phyloP scores from a whole-genome alignment of 2,113 vertebrate genomes.

The Abramis brama region DNA sequence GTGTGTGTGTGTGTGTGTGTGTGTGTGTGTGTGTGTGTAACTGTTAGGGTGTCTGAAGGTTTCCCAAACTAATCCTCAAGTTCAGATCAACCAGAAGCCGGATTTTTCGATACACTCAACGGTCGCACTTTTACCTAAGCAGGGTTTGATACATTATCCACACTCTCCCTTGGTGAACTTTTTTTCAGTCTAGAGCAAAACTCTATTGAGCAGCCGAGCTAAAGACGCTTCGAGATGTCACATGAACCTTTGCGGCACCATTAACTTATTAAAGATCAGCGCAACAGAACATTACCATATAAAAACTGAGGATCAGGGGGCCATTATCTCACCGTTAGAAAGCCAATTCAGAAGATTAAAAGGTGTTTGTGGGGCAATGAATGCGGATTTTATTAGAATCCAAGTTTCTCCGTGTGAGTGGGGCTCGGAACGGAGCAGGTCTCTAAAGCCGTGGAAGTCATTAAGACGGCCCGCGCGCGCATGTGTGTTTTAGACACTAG shows the following conservation, averaged over 20 bases:
- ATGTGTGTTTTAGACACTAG: conserved; percentile 44
- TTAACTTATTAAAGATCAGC: conserved; percentile 47
- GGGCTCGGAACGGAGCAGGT: conserved; percentile 31
- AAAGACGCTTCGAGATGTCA: conserved; percentile 34
- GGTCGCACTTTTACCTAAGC: background rate
- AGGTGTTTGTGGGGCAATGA: conserved; percentile 42
- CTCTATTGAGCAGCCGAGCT: conserved; percentile 14
- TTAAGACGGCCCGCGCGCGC: conserved; percentile 33
- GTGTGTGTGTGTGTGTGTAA: background rate
- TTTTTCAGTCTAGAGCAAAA: background rate
- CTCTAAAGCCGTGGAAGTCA: conserved; percentile 49
- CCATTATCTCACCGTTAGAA: conserved; percentile 25
- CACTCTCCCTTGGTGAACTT: background rate
- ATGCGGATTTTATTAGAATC: conserved; percentile 29
- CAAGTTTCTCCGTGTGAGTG: conserved; percentile 42
- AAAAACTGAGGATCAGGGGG: conserved; percentile 40
- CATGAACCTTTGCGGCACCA: conserved; percentile 36
- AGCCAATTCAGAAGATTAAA: conserved; percentile 42
- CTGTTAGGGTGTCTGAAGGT: conserved; percentile 1
- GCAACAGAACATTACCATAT: conserved; percentile 35
- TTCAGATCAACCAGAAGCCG: conserved; percentile 49
- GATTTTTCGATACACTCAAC: background rate
- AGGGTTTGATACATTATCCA: conserved; percentile 29
- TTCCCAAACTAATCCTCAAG: conserved; percentile 35
- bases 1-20: too few relatives aligned